phyloP scores from a whole-genome alignment of 2,113 vertebrate species.

The Poicephalus gulielmi region DNA sequence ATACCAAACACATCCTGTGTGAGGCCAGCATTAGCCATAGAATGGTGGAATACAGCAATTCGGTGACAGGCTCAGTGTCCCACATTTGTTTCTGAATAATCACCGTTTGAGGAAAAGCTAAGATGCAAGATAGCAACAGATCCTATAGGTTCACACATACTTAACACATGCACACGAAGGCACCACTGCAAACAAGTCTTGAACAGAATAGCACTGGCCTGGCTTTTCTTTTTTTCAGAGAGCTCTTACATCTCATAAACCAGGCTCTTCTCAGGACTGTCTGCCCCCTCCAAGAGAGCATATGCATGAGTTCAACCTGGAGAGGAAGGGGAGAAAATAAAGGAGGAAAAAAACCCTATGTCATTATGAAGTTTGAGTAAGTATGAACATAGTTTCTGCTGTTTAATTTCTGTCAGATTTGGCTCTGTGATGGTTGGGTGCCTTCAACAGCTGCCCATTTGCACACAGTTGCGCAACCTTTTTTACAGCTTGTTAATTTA shows the following conservation, averaged over 20 bases:
- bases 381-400: not conserved
- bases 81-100: not conserved
- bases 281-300: not conserved
- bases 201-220: not conserved
- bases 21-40: not conserved
- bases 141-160: not conserved
- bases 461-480: not conserved
- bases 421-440: not conserved
- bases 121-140: not conserved
- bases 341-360: not conserved
- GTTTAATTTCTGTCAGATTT: not conserved
- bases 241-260: not conserved
- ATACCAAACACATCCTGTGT: not conserved
- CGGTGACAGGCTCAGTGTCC: not conserved
- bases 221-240: not conserved
- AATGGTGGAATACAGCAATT: not conserved
- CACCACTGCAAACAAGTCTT: not conserved
- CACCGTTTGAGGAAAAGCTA: not conserved
- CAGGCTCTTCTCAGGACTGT: not conserved
- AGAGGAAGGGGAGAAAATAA: not conserved
- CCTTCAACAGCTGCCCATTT: constrained; percentile 18
- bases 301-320: not conserved
- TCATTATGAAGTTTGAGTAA: not conserved
- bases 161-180: not conserved
- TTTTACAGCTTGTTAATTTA: constrained; percentile 28